phyloP scores from a whole-genome alignment of 2,888 invertebrate genomes.

The Adineta ricciae region DNA sequence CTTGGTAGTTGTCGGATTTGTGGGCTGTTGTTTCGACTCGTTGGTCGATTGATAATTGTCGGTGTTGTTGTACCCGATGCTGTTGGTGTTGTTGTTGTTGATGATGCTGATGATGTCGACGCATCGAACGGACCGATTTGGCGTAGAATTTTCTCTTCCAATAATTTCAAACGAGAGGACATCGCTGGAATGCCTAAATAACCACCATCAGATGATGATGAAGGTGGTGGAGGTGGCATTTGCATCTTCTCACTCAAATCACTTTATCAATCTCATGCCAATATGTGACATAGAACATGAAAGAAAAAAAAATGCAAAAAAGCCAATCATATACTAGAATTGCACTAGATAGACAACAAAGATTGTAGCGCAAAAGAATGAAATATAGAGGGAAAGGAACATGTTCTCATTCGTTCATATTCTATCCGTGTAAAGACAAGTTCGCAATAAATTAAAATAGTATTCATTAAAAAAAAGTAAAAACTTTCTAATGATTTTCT shows the following conservation, averaged over 20 bases:
- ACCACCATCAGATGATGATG: background rate
- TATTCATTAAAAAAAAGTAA: background rate
- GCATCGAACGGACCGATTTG: background rate
- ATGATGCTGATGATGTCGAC: too few relatives aligned
- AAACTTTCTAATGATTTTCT: background rate
- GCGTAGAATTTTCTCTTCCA: conserved; percentile 1
- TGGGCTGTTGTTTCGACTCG: background rate
- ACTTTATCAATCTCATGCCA: background rate
- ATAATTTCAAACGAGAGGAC: background rate
- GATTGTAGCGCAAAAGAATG: background rate
- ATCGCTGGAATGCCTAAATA: conserved; percentile 18
- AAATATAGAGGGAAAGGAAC: background rate
- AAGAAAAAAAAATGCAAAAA: background rate
- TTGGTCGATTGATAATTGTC: background rate
- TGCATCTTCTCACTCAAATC: background rate
- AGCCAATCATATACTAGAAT: background rate
- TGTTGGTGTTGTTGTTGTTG: too few relatives aligned
- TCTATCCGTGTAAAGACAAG: background rate
- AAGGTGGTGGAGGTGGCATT: background rate
- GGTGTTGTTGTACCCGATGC: background rate
- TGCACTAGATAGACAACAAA: background rate
- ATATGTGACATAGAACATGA: background rate
- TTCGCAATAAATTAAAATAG: background rate
- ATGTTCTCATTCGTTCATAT: background rate
- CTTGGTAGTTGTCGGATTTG: background rate